Evolutionary conservation across 2,797 vertebrate species (phyloP), one percentile per base, ranked within the genome.

Genomic region (Poeciliopsis presidionis): DNA sequence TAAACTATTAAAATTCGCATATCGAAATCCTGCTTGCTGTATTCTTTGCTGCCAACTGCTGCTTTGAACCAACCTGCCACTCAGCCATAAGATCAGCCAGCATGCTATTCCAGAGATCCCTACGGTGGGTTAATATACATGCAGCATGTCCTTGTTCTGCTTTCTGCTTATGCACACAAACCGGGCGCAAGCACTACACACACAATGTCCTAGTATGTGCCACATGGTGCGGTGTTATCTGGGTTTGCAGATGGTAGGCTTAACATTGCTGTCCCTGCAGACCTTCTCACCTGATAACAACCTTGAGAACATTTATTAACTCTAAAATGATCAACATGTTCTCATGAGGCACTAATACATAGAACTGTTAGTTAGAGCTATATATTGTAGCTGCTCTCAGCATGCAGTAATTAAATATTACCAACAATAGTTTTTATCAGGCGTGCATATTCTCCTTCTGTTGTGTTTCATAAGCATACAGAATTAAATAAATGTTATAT

Each of bases 171-270:
- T 86, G 82, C 82, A 87, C 84, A 90, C 81, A 87, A 80, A 90
- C 87, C 79, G 84, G 86, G 90, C 90, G 85, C 74, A 51, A 79
- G 89, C 75, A 77, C 86, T 90, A 90, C 90, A 87, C 91, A 90
- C 92, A 93, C 89, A 90, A 88, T 87, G 81, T 77, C 89, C 90
- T 41, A 86, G 89, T 89, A 90, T n/a, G 86, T 91, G 90, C 92
- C 92, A 90, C 91, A 90, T 91, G 92, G 87, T 89, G 86, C 25
- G 51, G 83, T 84, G 87, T 93, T 94, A 94, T 94, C 93, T 84
- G 81, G 84, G 81, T 89, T 77, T 90, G 90, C 93, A 95, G 91
- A 93, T 90, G 89, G 93, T 76, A 80, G 74, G 84, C 75, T 89
- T 90, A 81, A 77, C 76, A 78, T 76, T 75, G 87, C 89, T 86